Base-by-base conservation (phyloP, 1,140 invertebrate species). In the Thaumatotibia leucotreta region DNA sequence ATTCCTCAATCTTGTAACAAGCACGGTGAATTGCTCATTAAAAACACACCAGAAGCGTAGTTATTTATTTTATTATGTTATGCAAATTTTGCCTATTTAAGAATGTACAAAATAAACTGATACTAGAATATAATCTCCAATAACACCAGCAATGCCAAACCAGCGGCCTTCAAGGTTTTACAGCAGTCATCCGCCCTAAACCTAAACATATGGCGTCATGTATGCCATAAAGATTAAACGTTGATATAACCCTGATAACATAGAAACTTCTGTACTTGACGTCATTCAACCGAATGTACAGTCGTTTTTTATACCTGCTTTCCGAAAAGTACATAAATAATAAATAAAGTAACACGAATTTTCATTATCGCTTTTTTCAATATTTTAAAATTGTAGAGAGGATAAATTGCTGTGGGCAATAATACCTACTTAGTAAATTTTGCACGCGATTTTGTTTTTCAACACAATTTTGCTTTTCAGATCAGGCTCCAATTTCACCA, bases 211-310 rank as follows among this genome's bases (percentile, higher is more conserved):
- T 58, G 52, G 6, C 27, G 52, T 58, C 52, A 58, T 29, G 11
- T 58, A 58, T 45, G 52, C 52, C 52, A 58, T 58, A 58, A 58
- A 58, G 52, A 58, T 58, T 58, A 58, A n/a, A n/a, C 52, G 27
- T n/a, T 58, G 52, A 58, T 58, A 58, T 58, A 58, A 58, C 52
- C 52, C 5, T 58, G 52, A 58, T 58, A 58, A 58, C 52, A 24
- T 58, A 29, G 11, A 58, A 58, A 58, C 52, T 29, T 11, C 22
- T 14, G 23, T 14, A n/a, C 5, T 29, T 58, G 52, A 58, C 52
- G 52, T 58, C 52, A 52, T 11, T n/a, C 50, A 58, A 9, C n/a
- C n/a, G 22, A 54, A 54, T 54, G 10, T n/a, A 17, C 29, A 14
- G 14, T 27, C 52, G 52, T 58, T 58, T 58, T 58, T 58, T n/a